Evolutionary conservation across 2,113 vertebrate species (phyloP).

Genomic region (Collichthys lucidus): DNA sequence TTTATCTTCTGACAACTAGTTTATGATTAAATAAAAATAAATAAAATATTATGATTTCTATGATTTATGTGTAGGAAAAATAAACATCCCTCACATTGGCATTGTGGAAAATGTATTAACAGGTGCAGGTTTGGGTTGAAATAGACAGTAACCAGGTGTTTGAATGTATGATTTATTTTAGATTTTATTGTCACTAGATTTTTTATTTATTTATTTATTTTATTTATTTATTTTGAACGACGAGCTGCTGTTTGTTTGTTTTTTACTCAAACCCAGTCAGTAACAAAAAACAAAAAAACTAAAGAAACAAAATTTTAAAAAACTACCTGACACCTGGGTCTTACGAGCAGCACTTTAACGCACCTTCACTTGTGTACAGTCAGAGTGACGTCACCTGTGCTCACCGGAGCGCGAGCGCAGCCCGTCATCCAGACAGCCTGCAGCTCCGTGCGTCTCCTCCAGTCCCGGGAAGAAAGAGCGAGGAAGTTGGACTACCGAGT

Average conservation of each 20-base stretch:
- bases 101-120: neutral
- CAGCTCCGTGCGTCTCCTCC: slow-evolving; percentile 13
- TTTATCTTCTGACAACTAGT: neutral
- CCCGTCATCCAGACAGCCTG: slow-evolving; percentile 30
- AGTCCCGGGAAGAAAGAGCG: neutral
- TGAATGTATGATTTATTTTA: neutral
- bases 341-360: slow-evolving; percentile 65
- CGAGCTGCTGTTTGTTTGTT: too few species aligned
- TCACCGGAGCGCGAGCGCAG: slow-evolving; percentile 60
- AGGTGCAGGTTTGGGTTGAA: neutral
- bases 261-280: neutral
- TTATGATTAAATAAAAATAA: neutral
- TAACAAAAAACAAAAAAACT: neutral
- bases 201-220: too few species aligned
- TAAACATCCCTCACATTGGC: neutral
- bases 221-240: too few species aligned
- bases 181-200: neutral
- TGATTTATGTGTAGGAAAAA: neutral
- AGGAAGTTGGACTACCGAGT: slow-evolving; percentile 10
- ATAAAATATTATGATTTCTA: neutral
- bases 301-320: neutral
- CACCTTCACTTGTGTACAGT: slow-evolving; percentile 29
- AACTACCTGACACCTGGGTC: neutral
- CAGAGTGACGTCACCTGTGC: slow-evolving; percentile 76
- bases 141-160: neutral